Evolutionary conservation across 2,888 invertebrate species (phyloP).

Genomic region (Sinohyriopsis cumingii): DNA sequence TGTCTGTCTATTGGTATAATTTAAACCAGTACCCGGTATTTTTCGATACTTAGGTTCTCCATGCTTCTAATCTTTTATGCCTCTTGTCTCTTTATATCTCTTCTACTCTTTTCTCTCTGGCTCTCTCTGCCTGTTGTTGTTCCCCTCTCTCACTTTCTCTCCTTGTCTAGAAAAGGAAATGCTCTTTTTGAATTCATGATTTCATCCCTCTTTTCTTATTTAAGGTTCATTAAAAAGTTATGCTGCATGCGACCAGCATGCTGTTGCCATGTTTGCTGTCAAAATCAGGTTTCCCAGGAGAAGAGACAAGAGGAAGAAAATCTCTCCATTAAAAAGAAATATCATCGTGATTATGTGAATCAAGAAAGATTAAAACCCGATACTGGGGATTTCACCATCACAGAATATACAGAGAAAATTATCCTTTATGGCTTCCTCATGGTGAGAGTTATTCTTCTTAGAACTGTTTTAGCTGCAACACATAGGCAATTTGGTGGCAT

Average conservation of each 20-base stretch:
- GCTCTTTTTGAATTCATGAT: no score
- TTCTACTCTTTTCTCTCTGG: no score
- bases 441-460: constrained; percentile 50
- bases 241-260: constrained; percentile 43
- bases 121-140: no score
- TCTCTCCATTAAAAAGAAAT: constrained; percentile 15
- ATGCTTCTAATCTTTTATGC: no score
- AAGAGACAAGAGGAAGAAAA: constrained; percentile 18
- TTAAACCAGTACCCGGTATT: no score
- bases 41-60: no score
- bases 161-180: no score
- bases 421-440: constrained; percentile 73
- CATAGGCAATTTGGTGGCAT: no score
- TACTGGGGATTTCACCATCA: constrained; percentile 71
- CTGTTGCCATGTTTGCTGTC: constrained; percentile 37
- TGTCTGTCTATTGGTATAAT: no score
- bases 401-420: constrained; percentile 73
- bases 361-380: constrained; percentile 70
- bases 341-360: constrained; percentile 51
- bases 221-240: constrained; percentile 44
- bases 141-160: no score
- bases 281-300: constrained; percentile 34
- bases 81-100: no score
- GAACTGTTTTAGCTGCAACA: neutral
- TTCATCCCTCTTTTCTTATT: constrained; percentile 3